A percentile compares a stretch with the other conserved stretches of the same genome.
These are phyloP conservation scores for Sitta europaea DNA, from an alignment of 2,113 vertebrate species.

Conservation along the genomic window DNA sequence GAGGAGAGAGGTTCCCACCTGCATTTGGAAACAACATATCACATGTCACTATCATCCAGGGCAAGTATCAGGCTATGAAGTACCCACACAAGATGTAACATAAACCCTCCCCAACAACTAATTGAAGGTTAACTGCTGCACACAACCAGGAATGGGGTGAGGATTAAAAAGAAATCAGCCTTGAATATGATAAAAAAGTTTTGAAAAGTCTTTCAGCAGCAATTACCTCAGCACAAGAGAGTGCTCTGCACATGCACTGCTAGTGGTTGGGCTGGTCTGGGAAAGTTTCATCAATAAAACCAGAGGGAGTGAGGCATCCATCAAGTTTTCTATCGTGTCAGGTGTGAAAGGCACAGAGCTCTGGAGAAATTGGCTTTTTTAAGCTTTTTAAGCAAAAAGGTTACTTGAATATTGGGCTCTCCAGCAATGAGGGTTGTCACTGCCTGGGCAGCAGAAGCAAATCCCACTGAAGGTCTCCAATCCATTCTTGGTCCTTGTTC, in stretches of 20 bases:
- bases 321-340: accelerated
- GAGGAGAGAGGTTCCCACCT: not conserved
- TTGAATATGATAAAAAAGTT: not conserved
- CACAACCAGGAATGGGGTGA: not conserved
- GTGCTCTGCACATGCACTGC: accelerated
- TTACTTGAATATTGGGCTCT: not conserved
- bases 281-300: not conserved
- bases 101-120: not conserved
- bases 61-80: accelerated
- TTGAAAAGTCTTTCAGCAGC: not conserved
- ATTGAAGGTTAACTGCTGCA: not conserved
- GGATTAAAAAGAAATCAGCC: not conserved
- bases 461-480: not conserved
- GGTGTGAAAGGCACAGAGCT: not conserved
- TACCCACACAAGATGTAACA: not conserved
- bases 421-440: not conserved
- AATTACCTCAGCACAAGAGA: not conserved
- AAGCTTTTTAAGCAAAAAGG: not conserved
- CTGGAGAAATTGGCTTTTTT: not conserved
- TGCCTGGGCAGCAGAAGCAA: not conserved
- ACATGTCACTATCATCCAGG: not conserved
- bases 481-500: not conserved
- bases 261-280: not conserved
- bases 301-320: accelerated
- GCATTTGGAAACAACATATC: not conserved